phyloP scores from a whole-genome alignment of 2,888 invertebrate genomes.

The Ditula angustiorana region DNA sequence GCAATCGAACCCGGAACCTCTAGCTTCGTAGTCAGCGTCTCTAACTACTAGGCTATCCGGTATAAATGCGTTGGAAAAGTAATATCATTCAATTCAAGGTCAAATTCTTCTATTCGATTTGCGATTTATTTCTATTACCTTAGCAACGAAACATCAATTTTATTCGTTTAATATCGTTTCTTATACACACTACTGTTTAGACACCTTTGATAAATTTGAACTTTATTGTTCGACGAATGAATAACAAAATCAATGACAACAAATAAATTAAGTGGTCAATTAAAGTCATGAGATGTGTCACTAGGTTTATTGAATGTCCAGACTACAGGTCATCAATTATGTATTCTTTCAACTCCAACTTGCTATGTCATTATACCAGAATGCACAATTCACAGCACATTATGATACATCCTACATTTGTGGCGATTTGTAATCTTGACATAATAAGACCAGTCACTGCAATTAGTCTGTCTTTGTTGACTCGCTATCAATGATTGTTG shows the following conservation, averaged over 20 bases:
- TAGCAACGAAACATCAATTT: too few relatives aligned
- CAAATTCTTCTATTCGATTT: too few relatives aligned
- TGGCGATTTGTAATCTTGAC: constrained; percentile 8
- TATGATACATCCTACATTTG: neutral
- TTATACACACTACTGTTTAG: neutral
- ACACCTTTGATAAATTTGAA: neutral
- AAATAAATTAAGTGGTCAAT: neutral
- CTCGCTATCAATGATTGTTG: too few relatives aligned
- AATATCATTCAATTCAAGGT: too few relatives aligned
- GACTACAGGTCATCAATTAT: constrained; percentile 26
- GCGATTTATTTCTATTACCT: too few relatives aligned
- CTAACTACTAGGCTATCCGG: too few relatives aligned
- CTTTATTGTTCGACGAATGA: neutral
- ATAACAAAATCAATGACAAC: neutral
- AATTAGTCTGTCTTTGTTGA: neutral
- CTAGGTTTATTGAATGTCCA: constrained; percentile 9
- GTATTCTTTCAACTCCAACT: neutral
- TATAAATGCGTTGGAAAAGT: too few relatives aligned
- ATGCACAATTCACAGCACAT: neutral
- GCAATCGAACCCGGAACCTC: too few relatives aligned
- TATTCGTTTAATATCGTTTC: too few relatives aligned
- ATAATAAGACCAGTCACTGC: neutral
- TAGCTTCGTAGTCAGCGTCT: too few relatives aligned
- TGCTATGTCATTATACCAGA: neutral
- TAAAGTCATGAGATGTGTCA: neutral